Conservation (phyloP, 2,113 vertebrate species). For the Phyllopteryx taeniolatus region DNA sequence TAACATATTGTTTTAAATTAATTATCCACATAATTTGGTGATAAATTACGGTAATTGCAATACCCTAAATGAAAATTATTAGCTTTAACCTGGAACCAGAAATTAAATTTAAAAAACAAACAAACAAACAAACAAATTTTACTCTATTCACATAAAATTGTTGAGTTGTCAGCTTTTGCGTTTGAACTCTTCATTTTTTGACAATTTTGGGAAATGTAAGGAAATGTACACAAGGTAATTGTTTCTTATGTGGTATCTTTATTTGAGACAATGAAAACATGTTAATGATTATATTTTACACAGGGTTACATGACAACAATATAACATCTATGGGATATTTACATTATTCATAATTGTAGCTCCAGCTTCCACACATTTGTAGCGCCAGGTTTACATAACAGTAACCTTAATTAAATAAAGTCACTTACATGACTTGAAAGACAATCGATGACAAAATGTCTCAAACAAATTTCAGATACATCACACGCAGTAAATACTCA, state of each 20-base stretch:
- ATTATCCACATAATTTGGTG: too few relatives aligned
- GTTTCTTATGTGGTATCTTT: constrained; percentile 8
- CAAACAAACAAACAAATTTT: too few relatives aligned
- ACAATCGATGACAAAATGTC: neutral
- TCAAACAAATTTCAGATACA: neutral
- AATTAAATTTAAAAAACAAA: too few relatives aligned
- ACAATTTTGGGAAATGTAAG: too few relatives aligned
- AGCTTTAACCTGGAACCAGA: too few relatives aligned
- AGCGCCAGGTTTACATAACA: neutral
- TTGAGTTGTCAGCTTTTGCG: too few relatives aligned
- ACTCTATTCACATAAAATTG: too few relatives aligned
- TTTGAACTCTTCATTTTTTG: too few relatives aligned
- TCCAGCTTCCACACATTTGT: constrained; percentile 4
- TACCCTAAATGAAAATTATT: too few relatives aligned
- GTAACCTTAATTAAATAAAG: neutral
- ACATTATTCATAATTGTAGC: neutral
- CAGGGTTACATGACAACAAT: neutral
- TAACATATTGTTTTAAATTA: too few relatives aligned
- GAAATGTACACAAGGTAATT: neutral
- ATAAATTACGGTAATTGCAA: too few relatives aligned
- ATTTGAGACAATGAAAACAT: constrained; percentile 29
- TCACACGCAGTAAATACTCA: neutral
- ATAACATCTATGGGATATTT: neutral
- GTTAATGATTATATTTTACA: constrained; percentile 4
- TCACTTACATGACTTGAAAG: neutral